Conservation (phyloP, 2,113 vertebrate species). For the Melanerpes aurifrons region DNA sequence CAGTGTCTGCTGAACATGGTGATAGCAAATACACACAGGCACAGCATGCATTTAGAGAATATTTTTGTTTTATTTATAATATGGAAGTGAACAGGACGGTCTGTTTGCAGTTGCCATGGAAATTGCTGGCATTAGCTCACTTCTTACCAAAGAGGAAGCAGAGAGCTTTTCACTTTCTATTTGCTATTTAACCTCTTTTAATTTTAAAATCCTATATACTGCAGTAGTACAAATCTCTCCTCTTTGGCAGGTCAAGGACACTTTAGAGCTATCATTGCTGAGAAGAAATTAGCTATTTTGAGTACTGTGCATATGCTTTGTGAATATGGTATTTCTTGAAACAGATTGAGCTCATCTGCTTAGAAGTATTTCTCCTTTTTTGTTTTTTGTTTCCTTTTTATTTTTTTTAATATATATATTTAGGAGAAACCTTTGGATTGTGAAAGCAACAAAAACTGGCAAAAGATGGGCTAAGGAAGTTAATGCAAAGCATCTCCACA, state of each 20-base stretch:
- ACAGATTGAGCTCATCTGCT: conserved; percentile 32
- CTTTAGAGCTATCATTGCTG: conserved; percentile 24
- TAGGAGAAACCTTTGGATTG: background rate
- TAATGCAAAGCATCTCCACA: background rate
- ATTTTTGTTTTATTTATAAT: conserved; percentile 74
- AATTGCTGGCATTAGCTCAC: conserved; percentile 62
- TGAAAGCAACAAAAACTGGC: background rate
- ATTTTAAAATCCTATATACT: conserved; percentile 50
- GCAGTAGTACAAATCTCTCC: conserved; percentile 10
- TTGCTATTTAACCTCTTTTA: conserved; percentile 62
- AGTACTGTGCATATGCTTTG: conserved; percentile 19
- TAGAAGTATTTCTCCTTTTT: background rate
- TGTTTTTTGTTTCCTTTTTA: background rate
- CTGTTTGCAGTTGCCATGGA: conserved; percentile 73
- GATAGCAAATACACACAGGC: conserved; percentile 67
- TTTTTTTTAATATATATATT: background rate
- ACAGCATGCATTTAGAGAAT: conserved; percentile 64
- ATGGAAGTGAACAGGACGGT: conserved; percentile 55
- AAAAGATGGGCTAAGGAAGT: background rate
- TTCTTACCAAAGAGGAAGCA: conserved; percentile 47
- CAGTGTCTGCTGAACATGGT: conserved; percentile 45
- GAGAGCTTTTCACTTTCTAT: conserved; percentile 52
- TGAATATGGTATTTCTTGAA: conserved; percentile 9
- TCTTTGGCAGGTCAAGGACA: conserved; percentile 61
- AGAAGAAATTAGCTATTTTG: conserved; percentile 39